phyloP scores from a whole-genome alignment of 2,113 vertebrate species.

The Seriola rivoliana region DNA sequence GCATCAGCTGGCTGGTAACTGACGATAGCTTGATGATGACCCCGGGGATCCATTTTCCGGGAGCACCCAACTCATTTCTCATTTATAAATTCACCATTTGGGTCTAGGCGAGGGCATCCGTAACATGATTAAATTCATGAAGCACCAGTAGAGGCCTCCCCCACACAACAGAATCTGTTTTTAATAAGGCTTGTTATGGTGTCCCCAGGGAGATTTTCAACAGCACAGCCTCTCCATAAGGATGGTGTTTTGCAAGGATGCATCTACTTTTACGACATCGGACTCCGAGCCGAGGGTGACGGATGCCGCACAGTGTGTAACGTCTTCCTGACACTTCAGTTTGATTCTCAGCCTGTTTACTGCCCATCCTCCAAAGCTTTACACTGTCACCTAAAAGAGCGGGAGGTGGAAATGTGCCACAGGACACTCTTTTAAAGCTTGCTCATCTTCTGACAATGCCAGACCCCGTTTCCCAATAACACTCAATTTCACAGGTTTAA shows the following conservation, averaged over 20 bases:
- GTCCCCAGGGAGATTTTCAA: conserved; percentile 19
- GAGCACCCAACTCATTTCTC: conserved; percentile 8
- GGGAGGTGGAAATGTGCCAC: not conserved
- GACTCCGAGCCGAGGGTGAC: conserved; percentile 14
- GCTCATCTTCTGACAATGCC: not conserved
- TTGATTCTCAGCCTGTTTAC: conserved; percentile 16
- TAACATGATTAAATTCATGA: conserved; percentile 36
- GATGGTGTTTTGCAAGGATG: conserved; percentile 30
- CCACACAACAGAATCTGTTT: conserved; percentile 27
- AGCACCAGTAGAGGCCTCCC: not conserved
- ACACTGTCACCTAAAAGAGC: not conserved
- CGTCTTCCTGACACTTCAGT: not conserved
- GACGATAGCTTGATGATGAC: not conserved
- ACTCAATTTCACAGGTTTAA: not conserved
- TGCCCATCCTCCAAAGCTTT: not conserved
- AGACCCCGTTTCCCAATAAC: not conserved
- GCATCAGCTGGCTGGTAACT: not conserved
- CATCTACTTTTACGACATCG: not conserved
- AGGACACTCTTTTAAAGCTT: not conserved
- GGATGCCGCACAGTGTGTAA: not conserved
- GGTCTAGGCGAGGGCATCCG: not conserved
- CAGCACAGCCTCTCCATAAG: conserved; percentile 1
- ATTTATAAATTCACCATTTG: conserved; percentile 21
- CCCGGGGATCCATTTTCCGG: not conserved
- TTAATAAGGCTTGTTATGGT: conserved; percentile 39